phyloP scores from a whole-genome alignment of 2,888 invertebrate species.

The Dryadula phaetusa region DNA sequence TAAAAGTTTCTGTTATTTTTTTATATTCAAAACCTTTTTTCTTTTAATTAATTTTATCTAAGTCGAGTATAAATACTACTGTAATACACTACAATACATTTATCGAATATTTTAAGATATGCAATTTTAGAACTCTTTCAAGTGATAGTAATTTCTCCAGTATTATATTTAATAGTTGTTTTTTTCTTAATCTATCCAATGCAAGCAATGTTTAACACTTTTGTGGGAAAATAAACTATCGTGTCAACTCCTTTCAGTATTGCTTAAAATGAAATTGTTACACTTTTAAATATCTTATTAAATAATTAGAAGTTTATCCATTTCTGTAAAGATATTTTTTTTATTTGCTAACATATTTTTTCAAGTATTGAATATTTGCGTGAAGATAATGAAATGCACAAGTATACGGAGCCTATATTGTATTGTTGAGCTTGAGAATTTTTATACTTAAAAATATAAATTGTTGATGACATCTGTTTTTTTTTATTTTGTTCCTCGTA shows the following conservation, averaged over 20 bases:
- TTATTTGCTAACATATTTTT: too few relatives aligned
- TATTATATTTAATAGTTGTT: slow-evolving; percentile 8
- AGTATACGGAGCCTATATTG: slow-evolving; percentile 48
- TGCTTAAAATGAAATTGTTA: neutral
- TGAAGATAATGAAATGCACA: slow-evolving; percentile 20
- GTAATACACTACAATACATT: too few relatives aligned
- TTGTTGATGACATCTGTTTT: slow-evolving; percentile 54
- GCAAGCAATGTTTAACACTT: neutral
- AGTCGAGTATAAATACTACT: too few relatives aligned
- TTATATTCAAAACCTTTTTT: too few relatives aligned
- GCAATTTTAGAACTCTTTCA: neutral
- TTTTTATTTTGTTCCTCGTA: slow-evolving; percentile 25
- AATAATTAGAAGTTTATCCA: neutral
- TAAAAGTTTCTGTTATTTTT: too few relatives aligned
- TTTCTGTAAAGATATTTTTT: neutral
- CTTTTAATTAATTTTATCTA: too few relatives aligned
- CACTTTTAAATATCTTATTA: neutral
- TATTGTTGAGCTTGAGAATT: slow-evolving; percentile 59
- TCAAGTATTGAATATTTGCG: neutral
- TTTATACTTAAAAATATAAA: slow-evolving; percentile 65
- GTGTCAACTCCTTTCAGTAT: neutral
- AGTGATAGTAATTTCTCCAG: neutral
- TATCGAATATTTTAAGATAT: neutral
- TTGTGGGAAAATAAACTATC: neutral
- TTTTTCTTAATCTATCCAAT: neutral